These are phyloP conservation scores for Idaea biselata DNA, from an alignment of 2,888 invertebrate genomes.

Conservation along the genomic window DNA sequence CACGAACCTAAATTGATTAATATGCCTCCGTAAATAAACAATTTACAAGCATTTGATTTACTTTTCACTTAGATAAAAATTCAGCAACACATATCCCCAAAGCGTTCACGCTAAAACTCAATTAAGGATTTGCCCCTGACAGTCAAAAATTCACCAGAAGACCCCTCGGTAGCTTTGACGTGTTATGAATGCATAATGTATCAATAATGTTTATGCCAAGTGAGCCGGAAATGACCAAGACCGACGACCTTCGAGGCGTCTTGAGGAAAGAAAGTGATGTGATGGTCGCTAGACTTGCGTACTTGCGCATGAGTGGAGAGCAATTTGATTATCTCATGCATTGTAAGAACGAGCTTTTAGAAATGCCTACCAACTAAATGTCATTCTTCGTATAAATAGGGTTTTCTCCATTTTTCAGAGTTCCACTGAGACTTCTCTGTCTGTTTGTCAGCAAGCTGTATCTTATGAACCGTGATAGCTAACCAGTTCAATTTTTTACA, in stretches of 20 bases:
- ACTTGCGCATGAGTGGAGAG: neutral
- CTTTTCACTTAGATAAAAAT: no score
- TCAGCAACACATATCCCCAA: no score
- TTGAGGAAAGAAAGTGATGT: conserved; percentile 6
- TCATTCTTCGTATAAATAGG: no score
- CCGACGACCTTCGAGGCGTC: conserved; percentile 11
- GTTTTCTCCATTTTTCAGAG: no score
- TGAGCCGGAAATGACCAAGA: conserved; percentile 16
- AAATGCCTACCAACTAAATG: neutral
- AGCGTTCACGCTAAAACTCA: no score
- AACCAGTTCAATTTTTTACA: no score
- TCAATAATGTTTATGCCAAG: neutral
- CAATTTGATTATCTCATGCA: neutral
- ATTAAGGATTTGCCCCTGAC: neutral
- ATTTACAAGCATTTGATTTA: no score
- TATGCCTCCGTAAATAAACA: no score
- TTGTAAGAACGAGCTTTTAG: neutral
- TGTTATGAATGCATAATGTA: conserved; percentile 13
- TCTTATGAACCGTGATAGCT: no score
- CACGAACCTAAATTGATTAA: no score
- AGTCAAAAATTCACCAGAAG: neutral
- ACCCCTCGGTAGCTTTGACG: neutral
- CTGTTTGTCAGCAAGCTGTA: no score
- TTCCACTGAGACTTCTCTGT: no score
- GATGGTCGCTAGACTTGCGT: conserved; percentile 9